Percentiles rank a stretch among this genome's conserved stretches.
These are phyloP conservation scores for Ceratosolen fusciceps DNA, from an alignment of 1,140 invertebrate genomes.

Conservation along the genomic window DNA sequence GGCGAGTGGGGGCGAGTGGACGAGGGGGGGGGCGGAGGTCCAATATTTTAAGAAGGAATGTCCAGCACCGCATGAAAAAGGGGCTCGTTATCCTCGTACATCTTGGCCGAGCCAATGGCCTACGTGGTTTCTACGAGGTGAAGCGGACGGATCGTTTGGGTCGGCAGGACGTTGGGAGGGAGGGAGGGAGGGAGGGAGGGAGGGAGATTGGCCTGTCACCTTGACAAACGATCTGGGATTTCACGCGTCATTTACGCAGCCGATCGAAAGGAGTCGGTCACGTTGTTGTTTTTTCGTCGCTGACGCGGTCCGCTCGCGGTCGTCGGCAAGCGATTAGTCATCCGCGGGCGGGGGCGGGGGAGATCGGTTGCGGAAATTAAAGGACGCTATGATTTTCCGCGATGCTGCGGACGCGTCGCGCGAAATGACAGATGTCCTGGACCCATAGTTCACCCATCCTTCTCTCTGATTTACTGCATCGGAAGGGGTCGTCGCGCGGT, in stretches of 20 bases:
- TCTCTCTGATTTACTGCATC: background rate
- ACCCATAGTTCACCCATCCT: background rate
- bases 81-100: no score
- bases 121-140: no score
- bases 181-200: constrained; percentile 32
- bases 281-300: constrained; percentile 11
- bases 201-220: constrained; percentile 67
- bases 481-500: background rate
- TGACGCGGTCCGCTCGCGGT: background rate
- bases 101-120: no score
- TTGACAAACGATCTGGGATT: constrained; percentile 65
- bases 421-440: background rate
- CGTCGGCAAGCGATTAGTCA: constrained; percentile 26
- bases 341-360: no score
- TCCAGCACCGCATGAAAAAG: no score
- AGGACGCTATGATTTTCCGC: constrained; percentile 37
- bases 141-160: no score
- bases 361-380: constrained; percentile 24
- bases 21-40: no score
- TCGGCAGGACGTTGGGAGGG: no score
- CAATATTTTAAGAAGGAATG: no score
- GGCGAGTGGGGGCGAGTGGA: no score
- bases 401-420: constrained; percentile 1
- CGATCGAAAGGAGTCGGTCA: background rate
- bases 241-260: background rate